Evolutionary conservation across 2,113 vertebrate genomes (phyloP).

Genomic region (Tylochromis polylepis): DNA sequence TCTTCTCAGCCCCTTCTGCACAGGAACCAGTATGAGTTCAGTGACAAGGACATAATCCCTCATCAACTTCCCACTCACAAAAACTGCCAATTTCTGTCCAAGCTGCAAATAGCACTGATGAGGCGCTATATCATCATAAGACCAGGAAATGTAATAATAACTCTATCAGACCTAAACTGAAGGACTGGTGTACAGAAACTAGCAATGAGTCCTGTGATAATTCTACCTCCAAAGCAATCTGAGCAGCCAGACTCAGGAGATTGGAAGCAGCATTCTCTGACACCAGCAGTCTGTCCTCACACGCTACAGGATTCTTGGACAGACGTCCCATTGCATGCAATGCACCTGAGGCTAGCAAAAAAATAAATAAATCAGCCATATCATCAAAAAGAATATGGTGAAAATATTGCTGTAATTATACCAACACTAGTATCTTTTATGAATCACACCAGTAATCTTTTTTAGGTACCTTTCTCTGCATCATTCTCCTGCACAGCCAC

Average conservation of each 20-base stretch:
- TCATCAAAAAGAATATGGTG: background rate
- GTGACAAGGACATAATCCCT: background rate
- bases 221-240: slow-evolving; percentile 87
- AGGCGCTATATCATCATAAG: background rate
- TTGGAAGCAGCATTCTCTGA: slow-evolving; percentile 63
- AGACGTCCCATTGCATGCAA: slow-evolving; percentile 72
- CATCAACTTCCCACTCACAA: background rate
- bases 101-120: background rate
- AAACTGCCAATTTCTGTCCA: background rate
- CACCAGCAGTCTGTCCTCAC: slow-evolving; percentile 55
- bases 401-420: background rate
- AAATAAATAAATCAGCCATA: slow-evolving; percentile 2
- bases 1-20: background rate
- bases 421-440: background rate
- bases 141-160: background rate
- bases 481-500: slow-evolving; percentile 81
- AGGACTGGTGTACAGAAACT: background rate
- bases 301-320: slow-evolving; percentile 29
- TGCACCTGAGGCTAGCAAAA: slow-evolving; percentile 76
- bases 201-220: background rate
- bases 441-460: background rate
- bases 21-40: background rate
- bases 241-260: slow-evolving; percentile 82
- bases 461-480: slow-evolving; percentile 71
- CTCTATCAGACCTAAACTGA: background rate